phyloP scores from a whole-genome alignment of 1,140 invertebrate species.

The Anagrus nilaparvatae region DNA sequence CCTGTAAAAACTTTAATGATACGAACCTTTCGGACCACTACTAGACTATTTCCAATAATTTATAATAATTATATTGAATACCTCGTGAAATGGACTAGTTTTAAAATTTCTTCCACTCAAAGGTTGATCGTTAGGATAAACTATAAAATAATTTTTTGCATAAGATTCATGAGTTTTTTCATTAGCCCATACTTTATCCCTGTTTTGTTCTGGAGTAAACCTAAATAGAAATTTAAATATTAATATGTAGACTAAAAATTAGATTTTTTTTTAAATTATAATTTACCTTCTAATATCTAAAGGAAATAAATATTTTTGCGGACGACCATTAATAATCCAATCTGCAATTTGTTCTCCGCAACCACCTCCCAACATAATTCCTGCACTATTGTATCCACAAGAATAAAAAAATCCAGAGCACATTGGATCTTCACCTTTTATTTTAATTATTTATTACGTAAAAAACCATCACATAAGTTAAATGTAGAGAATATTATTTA shows the following conservation, averaged over 20 bases:
- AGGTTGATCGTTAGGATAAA: slow-evolving; percentile 76
- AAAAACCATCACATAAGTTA: not conserved
- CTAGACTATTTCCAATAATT: not conserved
- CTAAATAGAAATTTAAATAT: slow-evolving; percentile 26
- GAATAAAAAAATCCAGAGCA: slow-evolving; percentile 63
- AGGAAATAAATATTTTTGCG: slow-evolving; percentile 72
- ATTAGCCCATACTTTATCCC: slow-evolving; percentile 59
- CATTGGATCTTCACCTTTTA: slow-evolving; percentile 44
- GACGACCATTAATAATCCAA: slow-evolving; percentile 74
- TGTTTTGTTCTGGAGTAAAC: slow-evolving; percentile 60
- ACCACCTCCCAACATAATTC: slow-evolving; percentile 83
- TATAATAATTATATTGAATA: slow-evolving; percentile 24
- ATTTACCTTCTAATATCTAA: slow-evolving; percentile 64
- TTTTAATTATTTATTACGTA: not conserved
- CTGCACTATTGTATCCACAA: slow-evolving; percentile 80
- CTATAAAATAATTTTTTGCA: slow-evolving; percentile 74
- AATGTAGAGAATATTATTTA: too few relatives aligned
- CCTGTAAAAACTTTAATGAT: too few relatives aligned
- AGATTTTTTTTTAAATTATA: too few relatives aligned
- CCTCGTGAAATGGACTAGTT: slow-evolving; percentile 58
- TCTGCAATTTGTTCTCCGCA: slow-evolving; percentile 73
- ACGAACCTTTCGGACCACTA: not conserved
- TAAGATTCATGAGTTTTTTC: slow-evolving; percentile 81
- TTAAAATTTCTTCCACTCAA: slow-evolving; percentile 67
- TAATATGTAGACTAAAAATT: not conserved